Conservation (phyloP, 2,888 invertebrate genomes). For the Trissolcus japonicus region DNA sequence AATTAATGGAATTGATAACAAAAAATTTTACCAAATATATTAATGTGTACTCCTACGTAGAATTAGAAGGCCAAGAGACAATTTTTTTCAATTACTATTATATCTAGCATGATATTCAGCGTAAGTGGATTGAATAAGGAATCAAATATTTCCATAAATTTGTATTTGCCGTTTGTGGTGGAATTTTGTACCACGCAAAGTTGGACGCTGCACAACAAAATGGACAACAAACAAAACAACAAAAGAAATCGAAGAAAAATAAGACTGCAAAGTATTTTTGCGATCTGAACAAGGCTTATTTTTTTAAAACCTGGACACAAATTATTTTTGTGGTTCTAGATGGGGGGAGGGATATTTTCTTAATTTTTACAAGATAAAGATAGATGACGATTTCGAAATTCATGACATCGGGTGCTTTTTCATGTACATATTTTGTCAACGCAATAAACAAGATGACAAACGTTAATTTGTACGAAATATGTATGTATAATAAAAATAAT, state of each 20-base stretch:
- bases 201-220: slow-evolving; percentile 20
- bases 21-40: slow-evolving; percentile 25
- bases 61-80: slow-evolving; percentile 10
- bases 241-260: slow-evolving; percentile 10
- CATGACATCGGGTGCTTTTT: slow-evolving; percentile 28
- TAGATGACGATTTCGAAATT: slow-evolving; percentile 16
- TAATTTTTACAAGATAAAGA: slow-evolving; percentile 1
- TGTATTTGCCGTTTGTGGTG: slow-evolving; percentile 37
- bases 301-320: slow-evolving; percentile 1
- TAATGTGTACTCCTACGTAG: slow-evolving; percentile 30
- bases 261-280: slow-evolving; percentile 46
- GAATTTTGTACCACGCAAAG: slow-evolving; percentile 37
- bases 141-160: slow-evolving; percentile 47
- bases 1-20: slow-evolving; percentile 5
- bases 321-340: slow-evolving; percentile 2
- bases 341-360: slow-evolving; percentile 17
- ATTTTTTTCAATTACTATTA: background rate
- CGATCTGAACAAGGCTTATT: slow-evolving; percentile 5
- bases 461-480: slow-evolving; percentile 32
- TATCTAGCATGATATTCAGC: background rate
- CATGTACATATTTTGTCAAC: slow-evolving; percentile 48
- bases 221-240: slow-evolving; percentile 1
- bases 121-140: slow-evolving; percentile 28
- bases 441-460: slow-evolving; percentile 18
- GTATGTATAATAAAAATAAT: slow-evolving; percentile 32